Evolutionary conservation across 2,797 vertebrate genomes (phyloP), one percentile per base, ranked within the genome.

Genomic region (Spondyliosoma cantharus): DNA sequence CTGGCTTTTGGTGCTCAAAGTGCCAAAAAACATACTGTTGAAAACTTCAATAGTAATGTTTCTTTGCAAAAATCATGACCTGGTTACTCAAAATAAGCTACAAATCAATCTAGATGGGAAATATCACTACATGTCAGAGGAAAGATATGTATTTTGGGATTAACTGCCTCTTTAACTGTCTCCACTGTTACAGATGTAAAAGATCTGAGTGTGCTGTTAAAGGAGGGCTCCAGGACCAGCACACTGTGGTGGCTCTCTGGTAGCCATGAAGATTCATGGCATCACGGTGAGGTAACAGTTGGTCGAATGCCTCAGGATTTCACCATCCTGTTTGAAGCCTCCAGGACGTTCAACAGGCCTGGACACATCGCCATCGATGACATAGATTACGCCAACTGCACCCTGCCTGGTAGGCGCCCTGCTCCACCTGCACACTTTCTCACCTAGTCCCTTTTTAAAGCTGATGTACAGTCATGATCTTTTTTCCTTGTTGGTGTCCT

Each of bases 311-410:
- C 92, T 59, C 90, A 84, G 43, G 81, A 90, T 65, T 96, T 96
- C 75, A 74, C 53, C 43, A 59, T 96, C 66, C 71, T 91, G 45
- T 95, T 95, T 69, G 86, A 94, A 81, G 94, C 93, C 65, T 89
- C 90, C 64, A 88, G 91, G 60, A 76, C 80, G 60, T 94, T 93
- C 27, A 84, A 75, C 60, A 68, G 76, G 5, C 91, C 82, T 0
- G 94, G 94, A 62, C 92, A 95, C 75, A 79, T 95, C 0, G 90
- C 92, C 50, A 84, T 96, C 24, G 95, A 96, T 70, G 94, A 95
- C 86, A 78, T 96, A 14, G n/a, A 61, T 71, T 93, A 95, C 76
- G 76, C 83, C 37, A 93, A 90, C 86, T 96, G 95, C 85, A 80
- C 82, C 52, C 82, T 95, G 32, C 90, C 93, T 76, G 94, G 95